Evolutionary conservation across 2,888 invertebrate genomes (phyloP).

Genomic region (Apamea crenata): DNA sequence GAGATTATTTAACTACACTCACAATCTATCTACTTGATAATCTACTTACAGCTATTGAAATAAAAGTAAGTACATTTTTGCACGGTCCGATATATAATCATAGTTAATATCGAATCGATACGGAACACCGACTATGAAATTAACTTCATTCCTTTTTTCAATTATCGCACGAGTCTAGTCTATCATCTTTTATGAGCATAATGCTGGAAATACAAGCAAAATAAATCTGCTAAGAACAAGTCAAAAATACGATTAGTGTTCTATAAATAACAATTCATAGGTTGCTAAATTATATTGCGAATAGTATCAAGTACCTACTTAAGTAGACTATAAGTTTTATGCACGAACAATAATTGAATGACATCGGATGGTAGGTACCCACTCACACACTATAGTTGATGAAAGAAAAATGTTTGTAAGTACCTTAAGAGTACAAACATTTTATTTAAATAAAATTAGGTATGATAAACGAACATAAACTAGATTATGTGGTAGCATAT

Average conservation of each 20-base stretch:
- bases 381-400: neutral
- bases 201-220: slow-evolving; percentile 10
- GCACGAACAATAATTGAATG: slow-evolving; percentile 42
- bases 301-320: neutral
- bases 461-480: neutral
- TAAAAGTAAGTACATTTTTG: slow-evolving; percentile 13
- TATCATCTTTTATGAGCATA: slow-evolving; percentile 7
- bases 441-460: slow-evolving; percentile 1
- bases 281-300: slow-evolving; percentile 12
- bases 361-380: slow-evolving; percentile 1
- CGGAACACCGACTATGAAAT: slow-evolving; percentile 46
- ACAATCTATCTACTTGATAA: slow-evolving; percentile 6
- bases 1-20: neutral
- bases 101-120: slow-evolving; percentile 45
- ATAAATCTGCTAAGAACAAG: slow-evolving; percentile 4
- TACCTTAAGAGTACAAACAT: neutral
- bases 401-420: slow-evolving; percentile 1
- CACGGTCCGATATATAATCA: slow-evolving; percentile 45
- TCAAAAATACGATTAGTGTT: neutral
- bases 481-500: neutral
- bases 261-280: neutral
- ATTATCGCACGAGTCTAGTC: slow-evolving; percentile 18
- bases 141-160: slow-evolving; percentile 24
- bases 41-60: slow-evolving; percentile 4
- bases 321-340: slow-evolving; percentile 10